A percentile compares a stretch with the other conserved stretches of the same genome.
These are phyloP conservation scores for Eutrigla gurnardus DNA, from an alignment of 2,797 vertebrate genomes.

Conservation along the genomic window DNA sequence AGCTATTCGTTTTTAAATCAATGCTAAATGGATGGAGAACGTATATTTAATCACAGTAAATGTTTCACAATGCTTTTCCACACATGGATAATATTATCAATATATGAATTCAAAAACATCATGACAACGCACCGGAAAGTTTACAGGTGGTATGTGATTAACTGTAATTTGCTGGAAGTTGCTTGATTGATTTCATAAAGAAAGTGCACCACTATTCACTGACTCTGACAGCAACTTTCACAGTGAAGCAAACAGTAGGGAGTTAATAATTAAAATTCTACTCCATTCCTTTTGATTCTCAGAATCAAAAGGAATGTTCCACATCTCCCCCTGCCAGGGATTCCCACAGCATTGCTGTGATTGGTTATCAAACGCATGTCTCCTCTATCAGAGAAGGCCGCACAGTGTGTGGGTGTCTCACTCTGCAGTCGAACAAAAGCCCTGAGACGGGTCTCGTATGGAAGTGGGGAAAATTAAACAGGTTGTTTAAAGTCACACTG, in stretches of 20 bases:
- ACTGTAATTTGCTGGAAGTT: not conserved
- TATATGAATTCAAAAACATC: constrained; percentile 3
- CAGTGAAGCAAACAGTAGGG: constrained; percentile 38
- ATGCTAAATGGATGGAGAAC: not conserved
- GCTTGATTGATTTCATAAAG: constrained; percentile 8
- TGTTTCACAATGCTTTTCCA: not conserved
- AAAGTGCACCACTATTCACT: constrained; percentile 8
- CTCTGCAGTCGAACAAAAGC: constrained; percentile 36
- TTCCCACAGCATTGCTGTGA: constrained; percentile 30
- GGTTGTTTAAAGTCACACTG: constrained; percentile 40
- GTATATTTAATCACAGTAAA: not conserved
- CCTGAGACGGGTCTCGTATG: constrained; percentile 27
- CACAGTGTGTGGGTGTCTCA: constrained; percentile 47
- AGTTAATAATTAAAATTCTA: constrained; percentile 44
- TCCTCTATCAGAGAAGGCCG: constrained; percentile 48
- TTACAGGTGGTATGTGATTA: not conserved
- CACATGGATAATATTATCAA: not conserved
- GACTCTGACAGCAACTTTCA: constrained; percentile 18
- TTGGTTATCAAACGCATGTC: constrained; percentile 52
- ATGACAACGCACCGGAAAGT: not conserved
- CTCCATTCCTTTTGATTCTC: constrained; percentile 12
- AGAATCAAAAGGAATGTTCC: constrained; percentile 41
- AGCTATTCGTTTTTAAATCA: not conserved
- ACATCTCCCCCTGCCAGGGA: constrained; percentile 20
- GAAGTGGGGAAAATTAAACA: constrained; percentile 53